phyloP scores from a whole-genome alignment of 2,113 vertebrate genomes.

The Thryonomys swinderianus region DNA sequence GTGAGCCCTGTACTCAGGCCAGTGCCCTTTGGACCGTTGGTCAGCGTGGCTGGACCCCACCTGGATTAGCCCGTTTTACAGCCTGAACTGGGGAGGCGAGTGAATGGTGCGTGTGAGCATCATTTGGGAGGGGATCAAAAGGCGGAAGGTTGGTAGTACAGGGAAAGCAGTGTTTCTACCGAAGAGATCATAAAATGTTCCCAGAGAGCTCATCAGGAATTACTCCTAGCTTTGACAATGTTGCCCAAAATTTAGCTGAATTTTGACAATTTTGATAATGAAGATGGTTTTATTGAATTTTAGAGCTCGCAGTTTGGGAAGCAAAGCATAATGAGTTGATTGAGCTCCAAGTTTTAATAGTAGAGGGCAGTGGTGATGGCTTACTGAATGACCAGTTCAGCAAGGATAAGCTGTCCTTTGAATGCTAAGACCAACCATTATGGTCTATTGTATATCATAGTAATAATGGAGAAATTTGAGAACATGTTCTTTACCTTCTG shows the following conservation, averaged over 20 bases:
- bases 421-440: not conserved
- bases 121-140: not conserved
- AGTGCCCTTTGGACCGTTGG: not conserved
- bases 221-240: not conserved
- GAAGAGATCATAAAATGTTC: not conserved
- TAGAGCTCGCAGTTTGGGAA: not conserved
- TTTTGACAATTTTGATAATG: not conserved
- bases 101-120: not conserved
- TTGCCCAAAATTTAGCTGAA: not conserved
- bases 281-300: constrained; percentile 32
- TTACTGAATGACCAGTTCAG: not conserved
- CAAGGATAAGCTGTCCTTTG: not conserved
- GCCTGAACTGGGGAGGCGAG: not conserved
- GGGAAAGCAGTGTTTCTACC: not conserved
- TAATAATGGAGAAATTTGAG: not conserved
- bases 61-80: not conserved
- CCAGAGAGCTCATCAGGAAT: not conserved
- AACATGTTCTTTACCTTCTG: not conserved
- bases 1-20: not conserved
- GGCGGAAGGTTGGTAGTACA: not conserved
- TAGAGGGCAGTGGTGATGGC: not conserved
- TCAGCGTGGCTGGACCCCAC: not conserved
- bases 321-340: not conserved
- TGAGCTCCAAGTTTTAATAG: constrained; percentile 17
- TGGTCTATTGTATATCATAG: not conserved